A percentile compares a stretch with the other conserved stretches of the same genome.
Evolutionary conservation across 2,888 invertebrate species (phyloP).

Genomic region (Plagodis pulveraria): DNA sequence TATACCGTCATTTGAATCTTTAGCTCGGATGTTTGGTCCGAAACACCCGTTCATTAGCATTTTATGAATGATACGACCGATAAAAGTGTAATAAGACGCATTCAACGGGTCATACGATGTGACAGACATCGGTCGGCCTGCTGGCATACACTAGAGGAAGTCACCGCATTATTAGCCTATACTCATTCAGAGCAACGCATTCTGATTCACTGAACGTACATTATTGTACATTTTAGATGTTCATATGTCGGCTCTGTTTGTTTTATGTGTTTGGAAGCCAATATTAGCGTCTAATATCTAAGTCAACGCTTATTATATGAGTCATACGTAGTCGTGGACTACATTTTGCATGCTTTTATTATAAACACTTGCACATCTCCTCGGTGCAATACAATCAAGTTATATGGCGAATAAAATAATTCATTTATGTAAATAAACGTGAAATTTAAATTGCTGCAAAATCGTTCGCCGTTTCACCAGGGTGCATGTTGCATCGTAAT

Average conservation of each 20-base stretch:
- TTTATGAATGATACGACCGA: slow-evolving; percentile 84
- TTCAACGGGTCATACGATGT: slow-evolving; percentile 78
- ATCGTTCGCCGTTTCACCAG: slow-evolving; percentile 49
- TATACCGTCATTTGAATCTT: slow-evolving; percentile 83
- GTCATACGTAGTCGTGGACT: slow-evolving; percentile 14
- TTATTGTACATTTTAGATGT: slow-evolving; percentile 64
- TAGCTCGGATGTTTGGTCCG: slow-evolving; percentile 83
- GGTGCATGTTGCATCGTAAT: slow-evolving; percentile 61
- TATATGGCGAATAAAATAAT: slow-evolving; percentile 32
- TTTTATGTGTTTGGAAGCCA: slow-evolving; percentile 51
- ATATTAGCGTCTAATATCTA: slow-evolving; percentile 19
- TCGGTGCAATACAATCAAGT: slow-evolving; percentile 15
- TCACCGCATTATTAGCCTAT: slow-evolving; percentile 69
- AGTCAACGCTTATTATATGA: slow-evolving; percentile 17
- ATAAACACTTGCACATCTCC: slow-evolving; percentile 22
- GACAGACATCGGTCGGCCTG: slow-evolving; percentile 71
- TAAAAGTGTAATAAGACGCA: slow-evolving; percentile 84
- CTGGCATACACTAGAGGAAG: slow-evolving; percentile 67
- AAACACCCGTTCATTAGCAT: slow-evolving; percentile 83
- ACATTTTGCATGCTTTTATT: slow-evolving; percentile 6
- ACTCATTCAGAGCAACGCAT: slow-evolving; percentile 65
- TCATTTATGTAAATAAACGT: slow-evolving; percentile 53
- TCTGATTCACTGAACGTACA: slow-evolving; percentile 68
- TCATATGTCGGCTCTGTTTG: slow-evolving; percentile 59
- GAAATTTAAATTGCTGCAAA: slow-evolving; percentile 56